Evolutionary conservation across 2,113 vertebrate species (phyloP).

Genomic region (Lipophrys pholis): DNA sequence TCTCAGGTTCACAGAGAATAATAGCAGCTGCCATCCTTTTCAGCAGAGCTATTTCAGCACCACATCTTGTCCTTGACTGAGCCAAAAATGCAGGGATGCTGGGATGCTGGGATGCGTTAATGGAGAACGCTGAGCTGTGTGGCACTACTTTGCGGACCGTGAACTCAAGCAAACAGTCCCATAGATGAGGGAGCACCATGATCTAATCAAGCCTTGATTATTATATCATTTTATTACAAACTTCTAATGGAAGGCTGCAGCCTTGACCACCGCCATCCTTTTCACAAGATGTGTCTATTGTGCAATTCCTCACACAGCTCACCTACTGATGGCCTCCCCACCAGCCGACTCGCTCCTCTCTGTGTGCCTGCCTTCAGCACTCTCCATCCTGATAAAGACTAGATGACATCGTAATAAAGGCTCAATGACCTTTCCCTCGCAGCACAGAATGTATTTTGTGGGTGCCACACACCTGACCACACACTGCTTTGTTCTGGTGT

Average conservation of each 20-base stretch:
- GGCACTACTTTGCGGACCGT: background rate
- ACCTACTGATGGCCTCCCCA: conserved; percentile 17
- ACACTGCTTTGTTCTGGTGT: background rate
- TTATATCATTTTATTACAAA: background rate
- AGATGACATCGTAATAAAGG: conserved; percentile 62
- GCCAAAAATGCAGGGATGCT: background rate
- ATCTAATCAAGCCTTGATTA: conserved; percentile 22
- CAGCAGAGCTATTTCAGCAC: conserved; percentile 14
- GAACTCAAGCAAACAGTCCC: background rate
- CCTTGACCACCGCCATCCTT: conserved; percentile 24
- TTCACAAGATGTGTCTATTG: conserved; percentile 35
- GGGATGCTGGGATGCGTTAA: conserved; percentile 14
- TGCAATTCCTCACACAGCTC: conserved; percentile 41
- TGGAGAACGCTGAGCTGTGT: conserved; percentile 1
- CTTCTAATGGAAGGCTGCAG: conserved; percentile 24
- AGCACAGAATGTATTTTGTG: conserved; percentile 23
- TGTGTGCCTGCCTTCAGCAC: conserved; percentile 26
- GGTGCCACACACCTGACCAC: conserved; percentile 20
- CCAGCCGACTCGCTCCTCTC: conserved; percentile 26
- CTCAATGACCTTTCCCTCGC: conserved; percentile 48
- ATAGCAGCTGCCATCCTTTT: conserved; percentile 48
- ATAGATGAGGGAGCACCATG: conserved; percentile 3
- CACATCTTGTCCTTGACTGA: conserved; percentile 32
- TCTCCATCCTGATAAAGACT: conserved; percentile 56
- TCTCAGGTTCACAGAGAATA: conserved; percentile 51